A percentile compares a stretch with the other conserved stretches of the same genome.
These are phyloP conservation scores for Sebastes baramenuke DNA, from an alignment of 2,797 vertebrate genomes.

Conservation along the genomic window DNA sequence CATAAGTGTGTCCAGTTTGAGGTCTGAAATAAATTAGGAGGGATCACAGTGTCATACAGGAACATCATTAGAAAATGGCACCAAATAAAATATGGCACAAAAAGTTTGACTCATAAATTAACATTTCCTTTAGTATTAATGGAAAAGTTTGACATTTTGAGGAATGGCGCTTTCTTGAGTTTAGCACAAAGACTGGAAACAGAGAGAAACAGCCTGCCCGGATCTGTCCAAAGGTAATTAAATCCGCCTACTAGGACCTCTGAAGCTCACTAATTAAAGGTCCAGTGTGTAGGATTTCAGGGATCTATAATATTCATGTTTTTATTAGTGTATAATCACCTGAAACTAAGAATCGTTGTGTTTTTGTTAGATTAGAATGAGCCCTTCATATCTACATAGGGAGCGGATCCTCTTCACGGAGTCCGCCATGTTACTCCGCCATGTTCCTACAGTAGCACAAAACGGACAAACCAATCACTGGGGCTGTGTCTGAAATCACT, in stretches of 20 bases:
- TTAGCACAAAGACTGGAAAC: background rate
- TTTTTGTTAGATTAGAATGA: no score
- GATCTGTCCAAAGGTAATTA: background rate
- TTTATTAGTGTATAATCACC: background rate
- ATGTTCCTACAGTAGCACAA: accelerated
- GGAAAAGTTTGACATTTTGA: background rate
- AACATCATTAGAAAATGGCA: background rate
- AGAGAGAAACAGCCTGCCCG: accelerated
- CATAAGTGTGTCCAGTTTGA: background rate
- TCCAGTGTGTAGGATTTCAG: background rate
- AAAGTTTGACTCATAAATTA: background rate
- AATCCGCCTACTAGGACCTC: background rate
- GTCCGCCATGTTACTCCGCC: no score
- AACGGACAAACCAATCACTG: no score
- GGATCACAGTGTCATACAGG: background rate
- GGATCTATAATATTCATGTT: background rate
- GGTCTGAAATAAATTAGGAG: background rate
- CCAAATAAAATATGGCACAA: conserved; percentile 4
- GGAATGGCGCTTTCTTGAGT: background rate
- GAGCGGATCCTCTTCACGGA: no score
- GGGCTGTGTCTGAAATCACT: no score
- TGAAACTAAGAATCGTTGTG: no score
- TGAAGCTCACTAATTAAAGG: background rate
- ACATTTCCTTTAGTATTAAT: background rate
- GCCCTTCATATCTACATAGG: no score